Evolutionary conservation across 2,113 vertebrate species (phyloP).

Genomic region (Trogon melanurus): DNA sequence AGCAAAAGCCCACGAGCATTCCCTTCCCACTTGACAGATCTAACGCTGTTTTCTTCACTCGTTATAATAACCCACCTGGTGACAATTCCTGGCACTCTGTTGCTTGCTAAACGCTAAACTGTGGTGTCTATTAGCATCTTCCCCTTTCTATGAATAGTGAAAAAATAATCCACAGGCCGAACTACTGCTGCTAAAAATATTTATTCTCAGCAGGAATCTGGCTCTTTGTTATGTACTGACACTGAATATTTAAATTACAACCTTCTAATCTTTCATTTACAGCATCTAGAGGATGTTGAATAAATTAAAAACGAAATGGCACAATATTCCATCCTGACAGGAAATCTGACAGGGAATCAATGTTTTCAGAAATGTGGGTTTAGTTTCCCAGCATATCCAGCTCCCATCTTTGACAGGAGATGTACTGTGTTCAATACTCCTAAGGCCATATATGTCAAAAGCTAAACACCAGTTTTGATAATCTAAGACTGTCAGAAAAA

Average conservation of each 20-base stretch:
- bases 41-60: background rate
- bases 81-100: background rate
- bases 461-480: background rate
- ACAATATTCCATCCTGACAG: background rate
- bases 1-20: background rate
- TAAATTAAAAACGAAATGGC: conserved; percentile 43
- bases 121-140: background rate
- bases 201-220: conserved; percentile 31
- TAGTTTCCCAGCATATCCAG: background rate
- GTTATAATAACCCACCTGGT: background rate
- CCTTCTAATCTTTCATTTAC: conserved; percentile 30
- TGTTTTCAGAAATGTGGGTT: background rate
- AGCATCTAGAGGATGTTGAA: background rate
- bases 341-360: background rate
- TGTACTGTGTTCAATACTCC: background rate
- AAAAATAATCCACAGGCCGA: background rate
- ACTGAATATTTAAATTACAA: conserved; percentile 42
- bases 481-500: background rate
- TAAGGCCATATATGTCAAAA: background rate
- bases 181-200: conserved; percentile 3
- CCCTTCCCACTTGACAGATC: background rate
- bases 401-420: background rate
- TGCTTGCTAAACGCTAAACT: background rate
- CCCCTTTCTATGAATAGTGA: background rate
- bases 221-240: background rate